Base-by-base conservation (phyloP, 1,140 invertebrate species). In the Achroia grisella region DNA sequence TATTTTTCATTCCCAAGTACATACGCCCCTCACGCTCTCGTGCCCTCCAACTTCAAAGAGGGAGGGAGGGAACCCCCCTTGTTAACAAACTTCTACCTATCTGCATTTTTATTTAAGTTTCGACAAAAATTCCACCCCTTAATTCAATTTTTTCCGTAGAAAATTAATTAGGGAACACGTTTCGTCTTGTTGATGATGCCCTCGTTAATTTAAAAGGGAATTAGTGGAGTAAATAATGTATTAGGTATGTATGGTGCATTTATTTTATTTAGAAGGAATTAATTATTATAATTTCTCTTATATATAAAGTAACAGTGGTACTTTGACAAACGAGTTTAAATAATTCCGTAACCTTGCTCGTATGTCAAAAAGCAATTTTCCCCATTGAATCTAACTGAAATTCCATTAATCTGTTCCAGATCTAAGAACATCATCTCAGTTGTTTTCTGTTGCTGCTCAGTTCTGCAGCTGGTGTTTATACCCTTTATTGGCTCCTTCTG, bases 81-180 rank as follows among this genome's bases (percentile, higher is more conserved):
- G 73, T 77, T 77, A 78, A 68, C 65, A 71, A 77, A 79, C 69
- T 77, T 78, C 64, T 67, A 79, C 74, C 76, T 75, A 83, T 80
- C 79, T 77, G 72, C 70, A 80, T 83, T 80, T 82, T 80, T 83
- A 78, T 80, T 80, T 80, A 83, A 83, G 74, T 80, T 82, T 78
- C 68, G 67, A 59, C 65, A 69, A 73, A 77, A 73, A 61, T 63
- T 70, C 57, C 66, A 66, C 70, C 79, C 74, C 64, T 63, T 62
- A 67, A 80, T 78, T 80, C 62, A 78, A 78, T 74, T 77, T 80
- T 71, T 61, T 73, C 64, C 56, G 54, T 63, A 55, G 53, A 59
- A 76, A 78, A 83, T 83, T 83, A 78, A 83, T 80, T 79, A 77
- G 68, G 32, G 57, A 65, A 70, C 67, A 64, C 62, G 74, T 62